Evolutionary conservation across 1,140 invertebrate genomes (phyloP), one percentile per base, ranked within the genome.

Genomic region (Oryctes rhinoceros): DNA sequence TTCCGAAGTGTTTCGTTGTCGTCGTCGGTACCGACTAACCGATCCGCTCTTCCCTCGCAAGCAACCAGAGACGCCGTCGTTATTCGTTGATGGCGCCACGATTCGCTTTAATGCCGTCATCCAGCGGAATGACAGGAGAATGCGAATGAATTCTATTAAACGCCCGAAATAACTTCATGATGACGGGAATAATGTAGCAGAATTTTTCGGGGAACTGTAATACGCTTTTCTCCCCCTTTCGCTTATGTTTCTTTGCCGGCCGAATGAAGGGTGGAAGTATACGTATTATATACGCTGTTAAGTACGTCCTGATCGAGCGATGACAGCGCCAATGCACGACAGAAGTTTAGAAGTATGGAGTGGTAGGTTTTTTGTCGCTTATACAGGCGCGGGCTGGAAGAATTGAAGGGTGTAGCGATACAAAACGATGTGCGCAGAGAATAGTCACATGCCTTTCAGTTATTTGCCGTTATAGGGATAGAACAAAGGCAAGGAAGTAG

Each of bases 101-200:
- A 24, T 71, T 71, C 67, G 67, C 35, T 71, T 71, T 71, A 71
- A 71, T 71, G 67, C 18, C 35, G 67, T 71, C 67, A 71, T 71
- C 67, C 6, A 7, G 13, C 67, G 67, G 20, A 71, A 37, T 13
- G 24, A 30, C 20, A 30, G 24, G 20, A 24, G 67, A 37, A 71
- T 37, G 67, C 67, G 35, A 71, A 71, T 30, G 67, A 71, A 71
- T 71, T 71, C 67, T 71, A 37, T 24, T 71, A 71, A 71, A 71
- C 49, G 49, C 7, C 13, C 13, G 49, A 53, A 53, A 53, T 53
- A 53, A 53, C 49, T 53, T n/a, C 49, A 10, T 53, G 49, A 53
- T 53, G 49, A 53, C 49, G 49, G 49, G n/a, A 53, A 53, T 53
- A 53, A 53, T 53, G 49, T 53, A 53, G 49, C 13, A 53, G 49